Percentiles rank a stretch among this genome's conserved stretches.
Evolutionary conservation across 2,113 vertebrate species (phyloP).

Genomic region (Halichoeres trimaculatus): DNA sequence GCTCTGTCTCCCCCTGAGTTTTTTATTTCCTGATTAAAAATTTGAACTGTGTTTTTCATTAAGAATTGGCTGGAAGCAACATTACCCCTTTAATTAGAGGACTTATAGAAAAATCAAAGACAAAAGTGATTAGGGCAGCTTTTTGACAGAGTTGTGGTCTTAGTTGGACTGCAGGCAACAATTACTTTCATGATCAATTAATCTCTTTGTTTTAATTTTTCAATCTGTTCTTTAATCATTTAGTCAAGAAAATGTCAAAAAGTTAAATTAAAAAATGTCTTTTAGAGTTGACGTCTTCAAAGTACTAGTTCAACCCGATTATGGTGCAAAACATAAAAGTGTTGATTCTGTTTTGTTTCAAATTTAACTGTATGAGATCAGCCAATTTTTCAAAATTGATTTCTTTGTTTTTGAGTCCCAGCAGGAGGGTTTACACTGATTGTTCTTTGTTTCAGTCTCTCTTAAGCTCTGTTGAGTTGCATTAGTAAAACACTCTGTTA

Average conservation of each 20-base stretch:
- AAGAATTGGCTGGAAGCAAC: conserved; percentile 13
- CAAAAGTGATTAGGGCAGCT: not conserved
- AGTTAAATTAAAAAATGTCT: not conserved
- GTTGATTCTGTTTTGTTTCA: too few species aligned
- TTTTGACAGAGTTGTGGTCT: not conserved
- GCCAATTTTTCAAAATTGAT: too few species aligned
- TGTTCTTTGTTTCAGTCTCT: not conserved
- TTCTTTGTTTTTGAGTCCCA: not conserved
- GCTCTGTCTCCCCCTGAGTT: not conserved
- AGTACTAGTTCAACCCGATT: not conserved
- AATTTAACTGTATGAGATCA: too few species aligned
- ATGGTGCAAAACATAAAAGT: not conserved
- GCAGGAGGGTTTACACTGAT: not conserved
- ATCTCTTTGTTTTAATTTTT: conserved; percentile 30
- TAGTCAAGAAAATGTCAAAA: conserved; percentile 2
- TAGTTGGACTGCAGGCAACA: conserved; percentile 22
- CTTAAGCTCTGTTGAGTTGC: not conserved
- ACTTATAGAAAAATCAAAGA: not conserved
- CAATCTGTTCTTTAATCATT: not conserved
- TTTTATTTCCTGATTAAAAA: conserved; percentile 7
- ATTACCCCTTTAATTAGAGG: not conserved
- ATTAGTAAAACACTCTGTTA: not conserved
- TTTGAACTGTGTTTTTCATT: conserved; percentile 1
- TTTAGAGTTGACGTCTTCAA: not conserved
- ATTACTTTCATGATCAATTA: conserved; percentile 33